Base-by-base conservation (phyloP, 1,140 invertebrate genomes). In the Euwallacea fornicatus region DNA sequence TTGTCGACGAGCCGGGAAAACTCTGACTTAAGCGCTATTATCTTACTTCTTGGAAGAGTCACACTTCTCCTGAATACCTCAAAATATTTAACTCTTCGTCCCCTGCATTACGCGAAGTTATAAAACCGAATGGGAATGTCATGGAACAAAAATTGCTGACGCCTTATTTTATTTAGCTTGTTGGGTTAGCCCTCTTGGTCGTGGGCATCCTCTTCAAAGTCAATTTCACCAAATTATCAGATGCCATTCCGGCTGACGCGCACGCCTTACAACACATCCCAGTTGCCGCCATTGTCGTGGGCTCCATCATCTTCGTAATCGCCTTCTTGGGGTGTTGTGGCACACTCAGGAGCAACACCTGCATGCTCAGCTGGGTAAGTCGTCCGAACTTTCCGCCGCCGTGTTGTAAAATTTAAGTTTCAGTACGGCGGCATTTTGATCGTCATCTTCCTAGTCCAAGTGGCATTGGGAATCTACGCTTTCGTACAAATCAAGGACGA, bases 171-270 rank as follows among this genome's bases (percentile, higher is more conserved):
- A 33, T 58, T 16, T 21, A 58, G 55, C 43, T 61, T 15, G 88
- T 88, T 33, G 90, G 90, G 15, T 81, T 91, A 46, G 86, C 89
- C 33, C 88, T 92, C 67, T 84, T 93, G 56, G 83, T 86, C 8
- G 86, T 91, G 60, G 91, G 91, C 46, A 86, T 86, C 3, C 84
- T 89, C 67, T 85, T 88, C 16, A 83, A 88, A 80, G 81, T 85
- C 70, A 81, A 84, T 70, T 90, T 88, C 78, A 82, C 83, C 15
- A 84, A 86, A 63, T 90, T 90, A 77, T 83, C 85, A n/a, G 86
- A 88, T 72, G 86, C 90, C 77, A 83, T 88, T 71, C 86, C 88
- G 76, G 44, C 46, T 0, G 82, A 85, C 13, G 78, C 83, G 9
- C 9, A 13, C 13, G 42, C 61, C 10, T 7, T 73, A 13, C 3